These are phyloP conservation scores for Eupeodes latifasciatus DNA, from an alignment of 2,888 invertebrate genomes.

Conservation along the genomic window DNA sequence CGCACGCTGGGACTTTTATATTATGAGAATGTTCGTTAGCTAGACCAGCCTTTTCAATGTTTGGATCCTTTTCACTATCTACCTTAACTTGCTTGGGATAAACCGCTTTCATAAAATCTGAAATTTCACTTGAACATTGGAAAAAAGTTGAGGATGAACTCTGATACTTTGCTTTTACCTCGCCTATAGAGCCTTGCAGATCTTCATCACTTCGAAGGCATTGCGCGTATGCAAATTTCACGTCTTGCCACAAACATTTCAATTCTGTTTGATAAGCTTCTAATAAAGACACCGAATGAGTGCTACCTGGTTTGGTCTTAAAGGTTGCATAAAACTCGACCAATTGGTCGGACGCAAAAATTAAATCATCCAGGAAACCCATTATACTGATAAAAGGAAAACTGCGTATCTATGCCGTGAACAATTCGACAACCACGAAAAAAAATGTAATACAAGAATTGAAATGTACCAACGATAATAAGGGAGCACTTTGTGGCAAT, in stretches of 20 bases:
- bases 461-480: too few species aligned
- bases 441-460: too few species aligned
- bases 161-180: too few species aligned
- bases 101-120: background rate
- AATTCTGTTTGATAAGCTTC: background rate
- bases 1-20: conserved; percentile 18
- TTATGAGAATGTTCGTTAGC: too few species aligned
- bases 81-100: too few species aligned
- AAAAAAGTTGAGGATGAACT: conserved; percentile 8
- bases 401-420: too few species aligned
- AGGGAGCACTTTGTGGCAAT: too few species aligned
- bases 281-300: background rate
- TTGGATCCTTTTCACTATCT: too few species aligned
- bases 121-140: conserved; percentile 5
- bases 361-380: background rate
- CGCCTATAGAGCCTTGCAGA: background rate
- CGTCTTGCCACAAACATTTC: background rate
- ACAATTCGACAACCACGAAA: too few species aligned
- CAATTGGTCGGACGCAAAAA: background rate
- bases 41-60: too few species aligned
- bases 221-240: background rate
- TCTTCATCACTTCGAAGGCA: background rate
- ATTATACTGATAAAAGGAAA: background rate
- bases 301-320: background rate
- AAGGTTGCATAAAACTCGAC: background rate